Conservation (phyloP, 2,888 invertebrate species). For the Clitarchus hookeri region DNA sequence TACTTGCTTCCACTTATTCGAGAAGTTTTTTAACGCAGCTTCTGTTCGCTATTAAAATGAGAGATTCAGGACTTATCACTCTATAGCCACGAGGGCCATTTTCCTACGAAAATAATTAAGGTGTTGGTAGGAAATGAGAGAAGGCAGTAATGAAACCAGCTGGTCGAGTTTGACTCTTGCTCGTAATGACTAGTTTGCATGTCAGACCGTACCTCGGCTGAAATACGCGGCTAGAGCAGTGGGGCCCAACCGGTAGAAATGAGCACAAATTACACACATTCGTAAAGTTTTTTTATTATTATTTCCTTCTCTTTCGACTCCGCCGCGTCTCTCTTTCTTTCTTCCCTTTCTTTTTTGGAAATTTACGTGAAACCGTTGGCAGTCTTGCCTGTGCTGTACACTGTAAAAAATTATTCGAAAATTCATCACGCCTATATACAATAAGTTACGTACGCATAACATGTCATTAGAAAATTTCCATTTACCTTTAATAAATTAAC, state of each 20-base stretch:
- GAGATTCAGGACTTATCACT: not conserved
- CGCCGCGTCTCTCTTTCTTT: not conserved
- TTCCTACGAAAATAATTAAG: not conserved
- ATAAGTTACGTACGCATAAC: too few relatives aligned
- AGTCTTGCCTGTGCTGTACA: too few relatives aligned
- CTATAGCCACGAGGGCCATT: not conserved
- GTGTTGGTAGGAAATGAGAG: not conserved
- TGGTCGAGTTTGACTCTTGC: not conserved
- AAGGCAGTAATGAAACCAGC: not conserved
- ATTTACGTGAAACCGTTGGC: not conserved
- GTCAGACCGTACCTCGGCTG: not conserved
- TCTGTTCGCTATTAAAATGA: not conserved
- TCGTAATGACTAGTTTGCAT: slow-evolving; percentile 1
- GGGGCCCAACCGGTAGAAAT: not conserved
- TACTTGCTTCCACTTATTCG: too few relatives aligned
- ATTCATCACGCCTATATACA: too few relatives aligned
- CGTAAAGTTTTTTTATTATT: not conserved
- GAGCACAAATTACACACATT: slow-evolving; percentile 14
- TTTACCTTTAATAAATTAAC: too few relatives aligned
- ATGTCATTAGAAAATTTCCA: too few relatives aligned
- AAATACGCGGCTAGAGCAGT: not conserved
- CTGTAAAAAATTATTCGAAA: too few relatives aligned
- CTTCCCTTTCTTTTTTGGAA: not conserved
- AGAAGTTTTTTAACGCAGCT: too few relatives aligned
- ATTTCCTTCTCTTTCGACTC: not conserved